Evolutionary conservation across 2,797 vertebrate genomes (phyloP), one percentile per base, ranked within the genome.

Genomic region (Gallinago stenura): DNA sequence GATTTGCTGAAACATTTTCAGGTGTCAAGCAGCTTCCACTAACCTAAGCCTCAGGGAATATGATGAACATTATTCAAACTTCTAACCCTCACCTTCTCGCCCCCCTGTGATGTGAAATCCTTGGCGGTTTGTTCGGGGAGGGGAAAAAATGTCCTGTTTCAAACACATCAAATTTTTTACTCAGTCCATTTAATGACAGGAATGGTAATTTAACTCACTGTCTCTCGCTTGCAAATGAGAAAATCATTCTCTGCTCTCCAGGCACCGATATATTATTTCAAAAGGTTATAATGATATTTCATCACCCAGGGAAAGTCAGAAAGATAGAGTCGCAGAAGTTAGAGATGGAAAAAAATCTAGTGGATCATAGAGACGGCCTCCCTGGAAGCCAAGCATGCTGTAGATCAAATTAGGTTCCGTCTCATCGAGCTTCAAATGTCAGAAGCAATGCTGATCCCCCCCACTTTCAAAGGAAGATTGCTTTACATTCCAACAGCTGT

Each of bases 241-340:
- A 94, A 95, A 95, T 91, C 95, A 79, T 65, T 37, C 77, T 76
- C 58, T 43, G 70, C 88, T 95, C 90, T 90, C 91, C 90, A 90
- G 92, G 93, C 75, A 14, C 87, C 64, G 10, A 84, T 94, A 78
- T 46, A 87, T 96, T 92, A 90, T 90, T 94, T 93, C 88, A 48
- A 96, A 97, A 97, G 96, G 85, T 95, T 96, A 94, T 92, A 94
- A 95, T 85, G 96, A 90, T 87, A 95, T 91, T 95, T 96, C 94
- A 94, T 94, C 90, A 80, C 80, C 60, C 61, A 43, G 73, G 30
- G 80, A 82, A 53, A 84, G 77, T 41, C 94, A 93, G 73, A 77
- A 87, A 93, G 95, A 77, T 48, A 84, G 79, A 95, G 60, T 31
- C 8, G 2, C 66, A 82, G 64, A 71, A 84, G 83, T 25, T 6